A percentile compares a stretch with the other conserved stretches of the same genome.
These are phyloP conservation scores for Nemotelus nigrinus DNA, from an alignment of 2,888 invertebrate species.

Conservation along the genomic window DNA sequence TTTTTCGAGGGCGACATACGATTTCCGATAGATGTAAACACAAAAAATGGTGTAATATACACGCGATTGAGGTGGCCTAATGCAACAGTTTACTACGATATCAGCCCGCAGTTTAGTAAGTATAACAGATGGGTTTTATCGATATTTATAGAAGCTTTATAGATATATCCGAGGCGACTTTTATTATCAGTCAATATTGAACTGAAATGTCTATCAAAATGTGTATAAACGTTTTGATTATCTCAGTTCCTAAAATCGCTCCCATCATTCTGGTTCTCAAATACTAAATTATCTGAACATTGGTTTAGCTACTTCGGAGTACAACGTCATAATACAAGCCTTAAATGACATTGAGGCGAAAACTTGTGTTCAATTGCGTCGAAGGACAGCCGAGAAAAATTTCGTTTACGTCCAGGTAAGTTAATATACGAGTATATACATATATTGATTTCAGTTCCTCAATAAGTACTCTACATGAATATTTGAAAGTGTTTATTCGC, in stretches of 20 bases:
- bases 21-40: conserved; percentile 59
- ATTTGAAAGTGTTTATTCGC: too few relatives aligned
- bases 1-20: conserved; percentile 81
- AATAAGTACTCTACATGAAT: not conserved
- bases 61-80: conserved; percentile 71
- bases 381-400: conserved; percentile 64
- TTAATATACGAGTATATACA: not conserved
- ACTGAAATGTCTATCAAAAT: too few relatives aligned
- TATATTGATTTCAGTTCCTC: not conserved
- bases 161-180: too few relatives aligned
- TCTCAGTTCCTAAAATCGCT: too few relatives aligned
- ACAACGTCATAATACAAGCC: conserved; percentile 72
- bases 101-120: conserved; percentile 68
- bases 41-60: conserved; percentile 70
- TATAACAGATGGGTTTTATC: not conserved
- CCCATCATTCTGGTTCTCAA: too few relatives aligned
- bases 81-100: conserved; percentile 74
- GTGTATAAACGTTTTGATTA: too few relatives aligned
- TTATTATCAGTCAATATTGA: too few relatives aligned
- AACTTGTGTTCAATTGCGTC: conserved; percentile 78
- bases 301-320: not conserved
- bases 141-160: not conserved
- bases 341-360: conserved; percentile 76
- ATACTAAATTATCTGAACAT: too few relatives aligned
- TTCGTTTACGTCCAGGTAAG: conserved; percentile 57